Conservation (phyloP, 2,888 invertebrate species). For the Harmothoe impar region DNA sequence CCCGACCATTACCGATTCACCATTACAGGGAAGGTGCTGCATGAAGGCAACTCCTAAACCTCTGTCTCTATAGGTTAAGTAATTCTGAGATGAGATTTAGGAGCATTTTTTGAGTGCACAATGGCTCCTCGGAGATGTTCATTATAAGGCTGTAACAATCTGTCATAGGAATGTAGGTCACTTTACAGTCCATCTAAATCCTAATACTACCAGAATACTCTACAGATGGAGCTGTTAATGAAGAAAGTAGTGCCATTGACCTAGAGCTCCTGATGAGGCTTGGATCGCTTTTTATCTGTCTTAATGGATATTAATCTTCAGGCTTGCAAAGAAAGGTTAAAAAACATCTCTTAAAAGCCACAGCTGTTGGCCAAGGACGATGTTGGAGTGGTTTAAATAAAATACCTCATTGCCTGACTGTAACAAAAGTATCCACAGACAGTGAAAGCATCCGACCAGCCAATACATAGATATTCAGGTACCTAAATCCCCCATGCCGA, state of each 20-base stretch:
- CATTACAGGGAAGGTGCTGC: neutral
- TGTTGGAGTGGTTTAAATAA: neutral
- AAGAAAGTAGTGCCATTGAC: neutral
- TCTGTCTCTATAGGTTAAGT: neutral
- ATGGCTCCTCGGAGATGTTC: too few relatives aligned
- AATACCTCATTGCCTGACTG: neutral
- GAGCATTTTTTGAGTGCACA: neutral
- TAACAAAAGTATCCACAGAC: too few relatives aligned
- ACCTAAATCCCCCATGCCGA: neutral
- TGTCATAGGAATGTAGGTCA: neutral
- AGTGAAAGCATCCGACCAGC: too few relatives aligned
- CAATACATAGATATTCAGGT: neutral
- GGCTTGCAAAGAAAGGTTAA: neutral
- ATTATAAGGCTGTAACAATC: too few relatives aligned
- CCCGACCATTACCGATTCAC: neutral
- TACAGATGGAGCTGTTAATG: neutral
- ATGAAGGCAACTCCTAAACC: neutral
- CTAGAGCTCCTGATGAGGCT: neutral
- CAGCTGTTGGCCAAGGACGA: neutral
- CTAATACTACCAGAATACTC: neutral
- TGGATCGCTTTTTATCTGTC: neutral
- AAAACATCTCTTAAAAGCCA: neutral
- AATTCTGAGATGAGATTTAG: neutral
- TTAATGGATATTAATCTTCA: conserved; percentile 4
- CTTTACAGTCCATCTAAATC: neutral